Evolutionary conservation across 2,797 vertebrate species (phyloP).

Genomic region (Mallotus villosus): DNA sequence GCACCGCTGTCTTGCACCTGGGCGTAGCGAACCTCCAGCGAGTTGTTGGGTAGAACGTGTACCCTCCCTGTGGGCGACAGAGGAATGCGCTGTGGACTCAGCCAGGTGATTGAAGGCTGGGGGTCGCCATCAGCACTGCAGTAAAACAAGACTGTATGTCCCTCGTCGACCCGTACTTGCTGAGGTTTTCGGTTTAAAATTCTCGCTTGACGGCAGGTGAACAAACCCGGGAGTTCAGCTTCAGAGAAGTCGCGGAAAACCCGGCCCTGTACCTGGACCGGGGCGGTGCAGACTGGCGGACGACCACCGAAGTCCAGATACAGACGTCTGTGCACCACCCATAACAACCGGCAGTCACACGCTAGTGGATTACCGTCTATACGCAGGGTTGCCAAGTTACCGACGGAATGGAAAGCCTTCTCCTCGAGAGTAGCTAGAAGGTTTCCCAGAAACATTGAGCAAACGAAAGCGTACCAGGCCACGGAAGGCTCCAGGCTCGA

Average conservation of each 20-base stretch:
- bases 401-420: slow-evolving; percentile 74
- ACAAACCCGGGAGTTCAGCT: slow-evolving; percentile 68
- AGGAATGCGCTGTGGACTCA: slow-evolving; percentile 70
- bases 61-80: slow-evolving; percentile 72
- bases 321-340: slow-evolving; percentile 72
- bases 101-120: slow-evolving; percentile 77
- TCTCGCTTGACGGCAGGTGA: slow-evolving; percentile 76
- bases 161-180: slow-evolving; percentile 74
- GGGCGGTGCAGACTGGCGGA: slow-evolving; percentile 73
- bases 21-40: slow-evolving; percentile 81
- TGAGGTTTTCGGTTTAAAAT: slow-evolving; percentile 71
- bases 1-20: slow-evolving; percentile 79
- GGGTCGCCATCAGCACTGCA: slow-evolving; percentile 85
- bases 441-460: slow-evolving; percentile 82
- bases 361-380: slow-evolving; percentile 82
- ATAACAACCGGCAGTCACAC: slow-evolving; percentile 87
- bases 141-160: slow-evolving; percentile 72
- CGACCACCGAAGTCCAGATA: slow-evolving; percentile 69
- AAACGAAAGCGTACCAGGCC: slow-evolving; percentile 72
- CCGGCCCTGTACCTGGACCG: slow-evolving; percentile 67
- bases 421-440: slow-evolving; percentile 78
- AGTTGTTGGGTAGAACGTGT: slow-evolving; percentile 75
- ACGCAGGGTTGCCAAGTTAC: slow-evolving; percentile 72
- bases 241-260: slow-evolving; percentile 73
- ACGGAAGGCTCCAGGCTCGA: slow-evolving; percentile 77